Conservation (phyloP, 1,140 invertebrate species). For the Globodera ellingtonae region DNA sequence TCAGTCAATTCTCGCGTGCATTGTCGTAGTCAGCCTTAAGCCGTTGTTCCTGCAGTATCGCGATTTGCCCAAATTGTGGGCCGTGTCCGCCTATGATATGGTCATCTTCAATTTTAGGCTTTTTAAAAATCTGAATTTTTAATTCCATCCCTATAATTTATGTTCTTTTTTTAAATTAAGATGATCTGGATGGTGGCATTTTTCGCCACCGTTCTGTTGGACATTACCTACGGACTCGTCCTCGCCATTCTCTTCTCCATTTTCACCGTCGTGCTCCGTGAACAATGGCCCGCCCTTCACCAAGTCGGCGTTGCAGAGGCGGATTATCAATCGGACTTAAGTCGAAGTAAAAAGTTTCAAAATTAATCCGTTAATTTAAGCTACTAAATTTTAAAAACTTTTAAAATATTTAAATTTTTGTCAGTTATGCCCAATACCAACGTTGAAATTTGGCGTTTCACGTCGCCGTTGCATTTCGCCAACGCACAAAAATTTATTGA, state of each 20-base stretch:
- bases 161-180: constrained; percentile 60
- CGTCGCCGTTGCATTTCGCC: constrained; percentile 37
- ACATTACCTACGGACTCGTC: constrained; percentile 70
- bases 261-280: constrained; percentile 68
- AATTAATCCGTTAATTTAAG: neutral
- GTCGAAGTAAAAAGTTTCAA: neutral
- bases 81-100: neutral
- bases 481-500: constrained; percentile 34
- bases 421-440: constrained; percentile 4
- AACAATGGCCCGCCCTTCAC: constrained; percentile 54
- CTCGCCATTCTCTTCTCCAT: constrained; percentile 69
- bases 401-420: constrained; percentile 9
- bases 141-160: neutral
- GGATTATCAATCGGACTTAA: neutral
- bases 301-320: constrained; percentile 1
- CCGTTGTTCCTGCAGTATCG: constrained; percentile 65
- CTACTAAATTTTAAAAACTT: constrained; percentile 2
- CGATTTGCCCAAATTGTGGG: constrained; percentile 23
- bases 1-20: constrained; percentile 69
- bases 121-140: neutral
- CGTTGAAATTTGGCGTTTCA: constrained; percentile 31
- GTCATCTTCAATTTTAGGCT: neutral
- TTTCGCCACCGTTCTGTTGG: constrained; percentile 68
- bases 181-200: constrained; percentile 71
- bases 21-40: constrained; percentile 69